Conservation (phyloP, 2,113 vertebrate genomes). For the Hydrochoerus hydrochaeris region DNA sequence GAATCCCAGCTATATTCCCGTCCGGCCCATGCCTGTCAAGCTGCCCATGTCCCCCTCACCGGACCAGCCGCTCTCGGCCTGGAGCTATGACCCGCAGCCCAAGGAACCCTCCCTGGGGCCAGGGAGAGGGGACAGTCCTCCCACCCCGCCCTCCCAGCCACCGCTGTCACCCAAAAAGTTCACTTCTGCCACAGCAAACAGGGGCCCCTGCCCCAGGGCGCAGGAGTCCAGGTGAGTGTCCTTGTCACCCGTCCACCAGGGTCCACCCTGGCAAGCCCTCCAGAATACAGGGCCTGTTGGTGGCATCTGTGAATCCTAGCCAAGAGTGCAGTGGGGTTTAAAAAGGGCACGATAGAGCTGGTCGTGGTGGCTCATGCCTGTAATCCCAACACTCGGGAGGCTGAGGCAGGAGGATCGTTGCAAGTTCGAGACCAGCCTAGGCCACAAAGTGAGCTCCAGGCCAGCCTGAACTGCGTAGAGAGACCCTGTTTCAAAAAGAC, state of each 20-base stretch:
- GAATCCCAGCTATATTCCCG: slow-evolving; percentile 91
- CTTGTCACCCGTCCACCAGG: not conserved
- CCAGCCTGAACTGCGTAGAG: no score
- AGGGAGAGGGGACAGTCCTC: slow-evolving; percentile 84
- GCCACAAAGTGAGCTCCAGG: no score
- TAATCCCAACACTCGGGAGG: no score
- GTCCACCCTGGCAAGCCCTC: not conserved
- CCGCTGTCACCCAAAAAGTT: slow-evolving; percentile 87
- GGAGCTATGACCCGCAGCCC: slow-evolving; percentile 89
- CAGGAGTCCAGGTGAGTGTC: slow-evolving; percentile 87
- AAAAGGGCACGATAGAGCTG: no score
- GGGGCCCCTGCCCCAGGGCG: slow-evolving; percentile 82
- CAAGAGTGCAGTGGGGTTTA: not conserved
- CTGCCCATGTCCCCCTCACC: slow-evolving; percentile 83
- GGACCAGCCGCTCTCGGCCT: slow-evolving; percentile 85
- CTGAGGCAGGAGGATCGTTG: no score
- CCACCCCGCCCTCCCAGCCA: slow-evolving; percentile 84
- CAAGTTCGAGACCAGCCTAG: no score
- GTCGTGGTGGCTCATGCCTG: no score
- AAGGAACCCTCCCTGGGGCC: slow-evolving; percentile 82
- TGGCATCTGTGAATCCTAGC: not conserved
- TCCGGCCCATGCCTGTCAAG: slow-evolving; percentile 84
- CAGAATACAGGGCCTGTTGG: not conserved
- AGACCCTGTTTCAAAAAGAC: no score
- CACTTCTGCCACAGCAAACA: slow-evolving; percentile 75